These are phyloP conservation scores for Papilio helenus DNA, from an alignment of 1,140 invertebrate genomes.

Conservation along the genomic window DNA sequence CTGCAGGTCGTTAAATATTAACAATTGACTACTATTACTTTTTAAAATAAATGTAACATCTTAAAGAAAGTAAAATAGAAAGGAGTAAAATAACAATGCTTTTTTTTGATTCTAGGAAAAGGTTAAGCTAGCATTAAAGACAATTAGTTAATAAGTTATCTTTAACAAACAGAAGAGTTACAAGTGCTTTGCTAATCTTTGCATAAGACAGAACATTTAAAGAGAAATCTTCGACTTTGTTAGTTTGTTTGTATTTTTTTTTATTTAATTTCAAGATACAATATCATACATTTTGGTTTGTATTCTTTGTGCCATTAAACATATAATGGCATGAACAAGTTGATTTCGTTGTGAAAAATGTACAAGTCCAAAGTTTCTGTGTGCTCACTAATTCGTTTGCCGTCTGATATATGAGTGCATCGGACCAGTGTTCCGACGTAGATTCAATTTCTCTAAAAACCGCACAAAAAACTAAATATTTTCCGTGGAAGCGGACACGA, in stretches of 20 bases:
- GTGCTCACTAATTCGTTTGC: background rate
- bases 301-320: too few species aligned
- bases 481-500: background rate
- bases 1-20: background rate
- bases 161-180: conserved; percentile 9
- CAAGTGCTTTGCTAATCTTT: background rate
- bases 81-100: background rate
- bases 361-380: background rate
- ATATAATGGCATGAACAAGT: background rate
- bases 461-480: conserved; percentile 24
- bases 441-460: conserved; percentile 21
- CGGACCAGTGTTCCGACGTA: conserved; percentile 1
- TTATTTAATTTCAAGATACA: too few species aligned
- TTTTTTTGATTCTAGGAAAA: background rate
- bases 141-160: background rate
- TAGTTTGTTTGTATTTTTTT: too few species aligned
- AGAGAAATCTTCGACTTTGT: background rate
- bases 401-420: conserved; percentile 21
- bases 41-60: background rate
- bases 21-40: background rate
- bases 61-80: background rate
- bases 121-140: background rate
- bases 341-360: background rate
- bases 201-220: background rate
- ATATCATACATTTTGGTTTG: too few species aligned